Percentiles rank a stretch among this genome's conserved stretches.
Evolutionary conservation across 30 jellyfish, hydroid and myxozoan species (phyloP).

Genomic region (Rhopilema esculentum): DNA sequence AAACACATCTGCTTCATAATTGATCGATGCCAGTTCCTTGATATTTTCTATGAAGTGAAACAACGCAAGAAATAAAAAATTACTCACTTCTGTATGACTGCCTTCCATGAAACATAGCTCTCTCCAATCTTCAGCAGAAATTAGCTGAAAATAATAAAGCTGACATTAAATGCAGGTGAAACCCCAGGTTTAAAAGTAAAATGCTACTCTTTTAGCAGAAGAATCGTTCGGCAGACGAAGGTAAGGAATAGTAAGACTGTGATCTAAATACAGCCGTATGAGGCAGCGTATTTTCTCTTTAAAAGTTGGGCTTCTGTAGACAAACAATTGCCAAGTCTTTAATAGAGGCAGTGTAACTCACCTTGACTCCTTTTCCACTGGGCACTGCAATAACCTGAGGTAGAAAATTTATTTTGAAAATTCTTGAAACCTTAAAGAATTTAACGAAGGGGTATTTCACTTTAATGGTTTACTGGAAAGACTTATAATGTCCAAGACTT

Average conservation of each 20-base stretch:
- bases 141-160: constrained; percentile 26
- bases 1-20: neutral
- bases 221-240: too few species aligned
- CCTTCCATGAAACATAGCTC: constrained; percentile 44
- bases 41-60: neutral
- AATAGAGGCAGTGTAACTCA: constrained; percentile 17
- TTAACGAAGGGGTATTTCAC: neutral
- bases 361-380: constrained; percentile 72
- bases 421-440: neutral
- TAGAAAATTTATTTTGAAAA: neutral
- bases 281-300: too few species aligned
- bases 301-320: too few species aligned
- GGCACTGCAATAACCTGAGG: constrained; percentile 74
- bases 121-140: constrained; percentile 68
- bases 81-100: constrained; percentile 44
- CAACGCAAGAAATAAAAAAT: too few species aligned
- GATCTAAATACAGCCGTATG: too few species aligned
- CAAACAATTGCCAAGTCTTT: too few species aligned
- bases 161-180: neutral
- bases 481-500: too few species aligned
- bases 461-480: too few species aligned
- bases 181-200: neutral
- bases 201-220: neutral
- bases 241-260: too few species aligned
- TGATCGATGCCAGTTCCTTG: neutral